phyloP scores from a whole-genome alignment of 2,797 vertebrate species.

The Coregonus sp. region DNA sequence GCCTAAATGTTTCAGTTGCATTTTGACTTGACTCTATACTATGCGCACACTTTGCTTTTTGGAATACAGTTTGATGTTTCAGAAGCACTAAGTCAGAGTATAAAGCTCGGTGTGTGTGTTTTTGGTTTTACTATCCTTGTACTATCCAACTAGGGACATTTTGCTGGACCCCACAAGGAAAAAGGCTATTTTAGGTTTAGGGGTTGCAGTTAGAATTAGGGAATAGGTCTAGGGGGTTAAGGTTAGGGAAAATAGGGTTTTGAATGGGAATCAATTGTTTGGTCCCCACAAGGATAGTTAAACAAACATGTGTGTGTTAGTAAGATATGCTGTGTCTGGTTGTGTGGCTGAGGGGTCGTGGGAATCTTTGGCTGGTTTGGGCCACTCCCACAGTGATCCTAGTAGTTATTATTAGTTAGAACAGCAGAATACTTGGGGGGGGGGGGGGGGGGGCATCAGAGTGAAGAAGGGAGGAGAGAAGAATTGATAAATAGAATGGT shows the following conservation, averaged over 20 bases:
- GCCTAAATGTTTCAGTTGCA: neutral
- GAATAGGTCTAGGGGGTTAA: neutral
- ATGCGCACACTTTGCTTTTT: neutral
- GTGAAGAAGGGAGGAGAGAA: neutral
- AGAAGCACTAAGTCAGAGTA: neutral
- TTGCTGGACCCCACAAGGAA: too few species aligned
- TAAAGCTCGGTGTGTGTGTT: neutral
- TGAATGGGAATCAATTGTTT: too few species aligned
- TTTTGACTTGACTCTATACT: neutral
- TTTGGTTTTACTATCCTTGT: too few species aligned
- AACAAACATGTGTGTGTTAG: neutral
- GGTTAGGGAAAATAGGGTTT: too few species aligned
- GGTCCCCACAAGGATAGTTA: too few species aligned
- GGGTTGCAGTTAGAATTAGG: too few species aligned
- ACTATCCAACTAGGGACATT: too few species aligned
- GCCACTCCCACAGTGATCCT: constrained; percentile 70
- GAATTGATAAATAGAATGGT: neutral
- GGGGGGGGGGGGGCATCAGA: too few species aligned
- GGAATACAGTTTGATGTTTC: neutral
- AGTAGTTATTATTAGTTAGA: constrained; percentile 59
- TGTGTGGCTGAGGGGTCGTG: constrained; percentile 67
- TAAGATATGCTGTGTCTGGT: neutral
- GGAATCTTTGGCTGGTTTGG: constrained; percentile 66
- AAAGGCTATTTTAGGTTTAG: too few species aligned
- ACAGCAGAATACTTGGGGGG: constrained; percentile 21